These are phyloP conservation scores for Tubulanus polymorphus DNA, from an alignment of 2,888 invertebrate species.

Conservation along the genomic window DNA sequence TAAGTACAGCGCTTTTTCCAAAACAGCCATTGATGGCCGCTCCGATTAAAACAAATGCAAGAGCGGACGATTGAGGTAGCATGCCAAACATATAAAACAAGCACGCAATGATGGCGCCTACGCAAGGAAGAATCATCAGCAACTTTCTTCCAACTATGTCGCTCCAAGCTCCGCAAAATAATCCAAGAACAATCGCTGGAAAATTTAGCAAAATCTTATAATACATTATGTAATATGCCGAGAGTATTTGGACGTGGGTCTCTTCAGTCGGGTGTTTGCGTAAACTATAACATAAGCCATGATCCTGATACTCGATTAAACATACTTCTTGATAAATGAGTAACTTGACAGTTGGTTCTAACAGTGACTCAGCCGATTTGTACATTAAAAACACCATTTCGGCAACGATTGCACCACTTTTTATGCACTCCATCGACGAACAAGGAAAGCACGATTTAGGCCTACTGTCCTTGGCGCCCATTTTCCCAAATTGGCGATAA, in stretches of 20 bases:
- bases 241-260: constrained; percentile 32
- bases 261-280: constrained; percentile 27
- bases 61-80: constrained; percentile 20
- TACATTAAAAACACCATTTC: constrained; percentile 50
- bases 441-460: too few relatives aligned
- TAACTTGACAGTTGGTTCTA: constrained; percentile 48
- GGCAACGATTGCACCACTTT: constrained; percentile 15
- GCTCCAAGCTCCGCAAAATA: constrained; percentile 53
- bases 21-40: constrained; percentile 43
- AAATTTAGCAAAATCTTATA: constrained; percentile 48
- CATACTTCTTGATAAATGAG: constrained; percentile 46
- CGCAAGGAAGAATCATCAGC: constrained; percentile 45
- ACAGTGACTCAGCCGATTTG: constrained; percentile 49
- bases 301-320: constrained; percentile 24
- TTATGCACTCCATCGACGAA: not conserved
- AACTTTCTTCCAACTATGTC: constrained; percentile 46
- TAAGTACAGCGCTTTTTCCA: constrained; percentile 51
- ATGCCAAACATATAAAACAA: constrained; percentile 39
- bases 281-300: constrained; percentile 24
- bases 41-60: constrained; percentile 39
- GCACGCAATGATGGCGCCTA: constrained; percentile 45
- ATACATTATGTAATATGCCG: constrained; percentile 42
- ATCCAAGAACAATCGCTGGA: constrained; percentile 46
- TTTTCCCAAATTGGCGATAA: too few relatives aligned
- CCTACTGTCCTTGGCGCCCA: too few relatives aligned